Conservation (phyloP, 2,888 invertebrate genomes). For the Argynnis bischoffii region DNA sequence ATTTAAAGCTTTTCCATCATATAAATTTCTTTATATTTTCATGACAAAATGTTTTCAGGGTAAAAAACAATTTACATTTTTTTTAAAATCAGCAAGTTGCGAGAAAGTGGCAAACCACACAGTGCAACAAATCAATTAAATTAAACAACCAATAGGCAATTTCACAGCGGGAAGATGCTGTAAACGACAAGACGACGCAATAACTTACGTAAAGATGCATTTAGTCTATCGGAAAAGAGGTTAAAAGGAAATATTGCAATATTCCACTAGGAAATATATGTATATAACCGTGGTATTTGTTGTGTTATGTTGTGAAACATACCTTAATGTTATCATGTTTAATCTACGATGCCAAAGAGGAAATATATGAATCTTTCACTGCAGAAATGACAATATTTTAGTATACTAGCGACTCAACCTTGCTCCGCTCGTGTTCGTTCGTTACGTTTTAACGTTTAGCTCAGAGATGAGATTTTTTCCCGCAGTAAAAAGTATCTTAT, state of each 20-base stretch:
- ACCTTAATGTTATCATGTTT: not conserved
- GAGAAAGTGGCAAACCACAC: conserved; percentile 21
- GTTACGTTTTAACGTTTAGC: too few species aligned
- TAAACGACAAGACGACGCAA: conserved; percentile 35
- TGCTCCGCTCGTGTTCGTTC: too few species aligned
- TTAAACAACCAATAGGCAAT: conserved; percentile 33
- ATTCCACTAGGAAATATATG: not conserved
- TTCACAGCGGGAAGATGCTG: conserved; percentile 38
- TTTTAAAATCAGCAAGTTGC: not conserved
- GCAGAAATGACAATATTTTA: too few species aligned
- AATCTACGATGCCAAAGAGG: too few species aligned
- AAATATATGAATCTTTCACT: too few species aligned
- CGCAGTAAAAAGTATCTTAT: too few species aligned
- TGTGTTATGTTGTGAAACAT: not conserved
- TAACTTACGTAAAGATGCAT: conserved; percentile 31
- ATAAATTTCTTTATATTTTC: too few species aligned
- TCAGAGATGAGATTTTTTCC: too few species aligned
- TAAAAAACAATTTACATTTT: too few species aligned
- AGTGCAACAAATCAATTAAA: conserved; percentile 34
- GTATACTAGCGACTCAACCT: too few species aligned
- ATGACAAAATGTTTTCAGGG: too few species aligned
- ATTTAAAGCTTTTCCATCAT: too few species aligned
- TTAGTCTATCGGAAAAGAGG: conserved; percentile 24
- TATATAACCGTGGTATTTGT: not conserved
- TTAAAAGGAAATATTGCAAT: conserved; percentile 21